These are phyloP conservation scores for Ormyrus nitidulus DNA, from an alignment of 2,888 invertebrate species.

Conservation along the genomic window DNA sequence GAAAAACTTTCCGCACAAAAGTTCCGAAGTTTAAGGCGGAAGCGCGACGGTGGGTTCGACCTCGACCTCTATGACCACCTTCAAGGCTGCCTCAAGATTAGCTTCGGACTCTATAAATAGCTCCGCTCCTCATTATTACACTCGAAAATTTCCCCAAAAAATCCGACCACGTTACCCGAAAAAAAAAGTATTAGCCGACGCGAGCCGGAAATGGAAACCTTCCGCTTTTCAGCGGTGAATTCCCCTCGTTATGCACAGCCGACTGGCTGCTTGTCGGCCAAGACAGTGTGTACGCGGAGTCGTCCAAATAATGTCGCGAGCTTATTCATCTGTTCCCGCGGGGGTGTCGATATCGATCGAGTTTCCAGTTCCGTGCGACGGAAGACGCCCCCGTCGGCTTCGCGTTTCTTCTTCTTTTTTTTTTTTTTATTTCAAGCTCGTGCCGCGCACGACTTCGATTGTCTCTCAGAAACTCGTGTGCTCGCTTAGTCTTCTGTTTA, in stretches of 20 bases:
- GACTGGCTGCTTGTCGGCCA: neutral
- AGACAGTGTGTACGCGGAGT: neutral
- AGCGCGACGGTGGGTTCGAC: too few species aligned
- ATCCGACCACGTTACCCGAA: too few species aligned
- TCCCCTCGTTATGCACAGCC: neutral
- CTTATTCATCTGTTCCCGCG: constrained; percentile 26
- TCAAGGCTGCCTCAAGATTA: too few species aligned
- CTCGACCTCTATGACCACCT: too few species aligned
- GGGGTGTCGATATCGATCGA: constrained; percentile 36
- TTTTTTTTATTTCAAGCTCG: neutral
- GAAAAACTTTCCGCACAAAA: too few species aligned
- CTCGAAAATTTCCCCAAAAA: too few species aligned
- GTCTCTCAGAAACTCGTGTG: constrained; percentile 17
- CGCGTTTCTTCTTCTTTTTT: neutral
- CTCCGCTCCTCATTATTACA: too few species aligned
- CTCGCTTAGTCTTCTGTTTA: too few species aligned
- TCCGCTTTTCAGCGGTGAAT: neutral
- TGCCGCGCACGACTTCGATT: constrained; percentile 28
- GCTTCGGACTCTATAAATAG: too few species aligned
- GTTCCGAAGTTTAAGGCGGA: too few species aligned
- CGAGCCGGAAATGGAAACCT: too few species aligned
- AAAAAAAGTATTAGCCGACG: too few species aligned
- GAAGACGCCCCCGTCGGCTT: neutral
- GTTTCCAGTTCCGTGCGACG: constrained; percentile 18
- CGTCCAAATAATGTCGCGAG: constrained; percentile 22